Evolutionary conservation across 2,888 invertebrate species (phyloP).

Genomic region (Phorcus lineatus): DNA sequence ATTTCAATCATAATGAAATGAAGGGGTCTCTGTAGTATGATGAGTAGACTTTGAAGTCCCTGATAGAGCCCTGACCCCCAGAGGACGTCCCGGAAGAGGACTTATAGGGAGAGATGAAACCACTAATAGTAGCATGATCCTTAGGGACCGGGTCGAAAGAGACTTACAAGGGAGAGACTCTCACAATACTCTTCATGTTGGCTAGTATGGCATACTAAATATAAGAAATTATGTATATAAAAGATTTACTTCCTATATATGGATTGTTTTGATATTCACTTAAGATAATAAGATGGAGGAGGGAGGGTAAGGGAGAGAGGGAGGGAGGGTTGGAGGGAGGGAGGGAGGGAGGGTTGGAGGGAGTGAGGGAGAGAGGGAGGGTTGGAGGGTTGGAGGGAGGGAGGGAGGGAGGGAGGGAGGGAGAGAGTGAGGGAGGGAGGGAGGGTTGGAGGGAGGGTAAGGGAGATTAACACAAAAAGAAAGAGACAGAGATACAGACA

Average conservation of each 20-base stretch:
- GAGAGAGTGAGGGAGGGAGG: neutral
- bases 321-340: neutral
- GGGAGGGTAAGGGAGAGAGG: neutral
- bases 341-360: constrained; percentile 1
- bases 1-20: no score
- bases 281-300: no score
- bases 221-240: neutral
- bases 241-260: no score
- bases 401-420: neutral
- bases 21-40: neutral
- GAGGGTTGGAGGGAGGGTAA: constrained; percentile 8
- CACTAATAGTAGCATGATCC: neutral
- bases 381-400: constrained; percentile 11
- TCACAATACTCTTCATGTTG: neutral
- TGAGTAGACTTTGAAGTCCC: neutral
- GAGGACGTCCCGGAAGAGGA: neutral
- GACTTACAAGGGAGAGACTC: neutral
- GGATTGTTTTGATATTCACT: no score
- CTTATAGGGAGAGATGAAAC: neutral
- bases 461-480: no score
- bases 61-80: neutral
- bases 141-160: constrained; percentile 17
- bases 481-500: neutral
- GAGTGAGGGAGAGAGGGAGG: neutral
- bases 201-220: neutral